These are phyloP conservation scores for Scelioninae gen. 2 DNA, from an alignment of 2,888 invertebrate genomes.

Conservation along the genomic window DNA sequence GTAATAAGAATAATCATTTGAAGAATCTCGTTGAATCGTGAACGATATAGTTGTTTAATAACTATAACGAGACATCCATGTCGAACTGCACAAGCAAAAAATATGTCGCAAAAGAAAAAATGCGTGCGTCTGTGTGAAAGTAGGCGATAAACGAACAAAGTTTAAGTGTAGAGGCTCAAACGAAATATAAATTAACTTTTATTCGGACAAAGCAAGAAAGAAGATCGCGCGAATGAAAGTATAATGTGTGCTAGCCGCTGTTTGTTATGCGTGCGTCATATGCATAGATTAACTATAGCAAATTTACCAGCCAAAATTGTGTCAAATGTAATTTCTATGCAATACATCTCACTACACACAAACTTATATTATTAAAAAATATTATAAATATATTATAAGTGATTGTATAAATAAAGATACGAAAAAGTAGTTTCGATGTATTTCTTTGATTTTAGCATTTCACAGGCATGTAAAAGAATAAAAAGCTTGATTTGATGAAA, in stretches of 20 bases:
- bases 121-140: slow-evolving; percentile 59
- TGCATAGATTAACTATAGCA: slow-evolving; percentile 65
- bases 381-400: slow-evolving; percentile 68
- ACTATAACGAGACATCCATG: slow-evolving; percentile 5
- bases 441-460: too few species aligned
- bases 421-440: slow-evolving; percentile 63
- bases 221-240: slow-evolving; percentile 60
- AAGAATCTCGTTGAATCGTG: too few species aligned
- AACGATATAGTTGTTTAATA: too few species aligned
- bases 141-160: slow-evolving; percentile 60
- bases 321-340: slow-evolving; percentile 71
- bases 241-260: slow-evolving; percentile 64
- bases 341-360: slow-evolving; percentile 62
- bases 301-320: slow-evolving; percentile 69
- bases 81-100: slow-evolving; percentile 45
- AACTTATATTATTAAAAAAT: slow-evolving; percentile 62
- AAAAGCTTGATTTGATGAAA: too few species aligned
- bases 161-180: slow-evolving; percentile 64
- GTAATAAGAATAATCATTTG: too few species aligned
- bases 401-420: slow-evolving; percentile 70
- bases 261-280: slow-evolving; percentile 64
- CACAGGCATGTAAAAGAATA: too few species aligned
- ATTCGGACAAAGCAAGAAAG: slow-evolving; percentile 63
- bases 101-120: slow-evolving; percentile 51
- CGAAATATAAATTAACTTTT: slow-evolving; percentile 63